Evolutionary conservation across 2,113 vertebrate species (phyloP).

Genomic region (Acanthisitta chloris): DNA sequence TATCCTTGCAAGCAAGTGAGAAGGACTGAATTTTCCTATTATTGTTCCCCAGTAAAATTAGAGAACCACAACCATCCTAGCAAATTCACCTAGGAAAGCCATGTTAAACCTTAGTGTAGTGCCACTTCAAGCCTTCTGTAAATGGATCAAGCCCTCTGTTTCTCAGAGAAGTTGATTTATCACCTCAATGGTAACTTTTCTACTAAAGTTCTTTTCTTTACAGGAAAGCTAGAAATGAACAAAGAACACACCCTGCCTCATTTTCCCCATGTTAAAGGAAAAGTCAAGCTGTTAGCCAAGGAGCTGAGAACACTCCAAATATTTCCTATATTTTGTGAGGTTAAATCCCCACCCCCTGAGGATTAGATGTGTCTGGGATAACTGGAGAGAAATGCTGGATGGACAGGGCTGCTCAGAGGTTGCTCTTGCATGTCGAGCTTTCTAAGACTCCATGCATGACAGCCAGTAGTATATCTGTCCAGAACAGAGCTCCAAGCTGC

Average conservation of each 20-base stretch:
- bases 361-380: neutral
- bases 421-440: neutral
- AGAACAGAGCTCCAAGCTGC: neutral
- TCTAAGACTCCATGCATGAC: neutral
- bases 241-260: neutral
- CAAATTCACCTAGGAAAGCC: neutral
- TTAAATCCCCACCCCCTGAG: neutral
- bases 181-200: neutral
- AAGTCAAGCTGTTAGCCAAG: neutral
- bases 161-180: neutral
- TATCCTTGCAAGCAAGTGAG: neutral
- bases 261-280: neutral
- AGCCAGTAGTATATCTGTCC: neutral
- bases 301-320: neutral
- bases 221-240: neutral
- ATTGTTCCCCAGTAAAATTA: neutral
- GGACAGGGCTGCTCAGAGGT: neutral
- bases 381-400: neutral
- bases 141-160: neutral
- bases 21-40: neutral
- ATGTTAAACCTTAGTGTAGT: neutral
- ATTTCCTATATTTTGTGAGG: neutral
- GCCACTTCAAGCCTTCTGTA: neutral
- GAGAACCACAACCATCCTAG: neutral
- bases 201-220: neutral